Conservation (phyloP, 2,113 vertebrate genomes). For the Mustela nigripes region DNA sequence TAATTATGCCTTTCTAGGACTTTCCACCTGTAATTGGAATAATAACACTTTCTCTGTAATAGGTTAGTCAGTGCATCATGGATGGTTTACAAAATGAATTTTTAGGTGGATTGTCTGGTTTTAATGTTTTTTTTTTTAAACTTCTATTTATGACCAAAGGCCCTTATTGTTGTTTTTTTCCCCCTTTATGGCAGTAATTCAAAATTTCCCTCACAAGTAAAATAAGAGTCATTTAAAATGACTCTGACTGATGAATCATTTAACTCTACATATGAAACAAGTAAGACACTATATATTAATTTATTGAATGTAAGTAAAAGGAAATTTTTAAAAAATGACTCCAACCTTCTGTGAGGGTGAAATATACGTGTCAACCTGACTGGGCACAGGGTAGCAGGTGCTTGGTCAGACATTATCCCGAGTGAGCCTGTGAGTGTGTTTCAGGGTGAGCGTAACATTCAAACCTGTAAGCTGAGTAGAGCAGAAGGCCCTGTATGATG, state of each 20-base stretch:
- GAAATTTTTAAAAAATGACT: background rate
- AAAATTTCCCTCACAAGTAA: slow-evolving; percentile 2
- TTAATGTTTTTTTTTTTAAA: background rate
- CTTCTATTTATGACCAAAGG: background rate
- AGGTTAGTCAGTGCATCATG: background rate
- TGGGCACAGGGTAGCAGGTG: background rate
- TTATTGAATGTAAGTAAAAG: background rate
- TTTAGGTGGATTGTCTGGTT: background rate
- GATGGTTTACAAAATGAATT: background rate
- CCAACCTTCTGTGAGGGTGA: background rate
- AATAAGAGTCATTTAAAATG: background rate
- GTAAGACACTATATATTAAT: background rate
- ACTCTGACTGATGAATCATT: background rate
- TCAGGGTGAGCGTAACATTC: background rate
- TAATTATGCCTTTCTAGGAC: background rate
- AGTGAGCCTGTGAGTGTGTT: background rate
- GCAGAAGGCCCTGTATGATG: background rate
- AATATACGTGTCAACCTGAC: background rate
- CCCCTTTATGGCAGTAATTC: background rate
- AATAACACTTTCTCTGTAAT: background rate
- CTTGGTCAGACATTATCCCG: background rate
- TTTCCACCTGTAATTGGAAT: background rate
- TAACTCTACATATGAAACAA: background rate
- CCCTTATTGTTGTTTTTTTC: background rate
- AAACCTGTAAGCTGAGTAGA: background rate